Conservation (phyloP, 2,888 invertebrate species). For the Drosophila phalerata region DNA sequence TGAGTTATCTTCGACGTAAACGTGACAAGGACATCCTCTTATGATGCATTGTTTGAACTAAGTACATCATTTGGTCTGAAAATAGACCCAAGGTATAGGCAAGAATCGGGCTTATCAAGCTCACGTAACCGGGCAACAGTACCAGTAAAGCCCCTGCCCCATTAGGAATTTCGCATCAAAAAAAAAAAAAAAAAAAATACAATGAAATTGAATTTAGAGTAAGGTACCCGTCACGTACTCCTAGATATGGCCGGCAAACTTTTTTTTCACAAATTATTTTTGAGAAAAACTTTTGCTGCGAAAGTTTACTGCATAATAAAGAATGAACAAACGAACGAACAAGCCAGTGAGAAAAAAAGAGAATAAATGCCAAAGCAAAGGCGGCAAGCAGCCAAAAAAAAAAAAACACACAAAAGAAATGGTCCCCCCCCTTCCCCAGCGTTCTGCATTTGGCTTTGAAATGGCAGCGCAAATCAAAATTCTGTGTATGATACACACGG, state of each 20-base stretch:
- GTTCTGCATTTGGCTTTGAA: conserved; percentile 35
- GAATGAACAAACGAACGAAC: conserved; percentile 47
- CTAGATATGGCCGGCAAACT: conserved; percentile 70
- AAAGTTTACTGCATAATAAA: conserved; percentile 79
- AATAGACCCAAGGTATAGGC: conserved; percentile 31
- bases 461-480: conserved; percentile 71
- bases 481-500: conserved; percentile 69
- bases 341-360: conserved; percentile 7
- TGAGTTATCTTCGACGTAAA: too few relatives aligned
- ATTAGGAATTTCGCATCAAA: conserved; percentile 20
- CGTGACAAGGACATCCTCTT: conserved; percentile 2
- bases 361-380: conserved; percentile 40
- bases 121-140: conserved; percentile 56
- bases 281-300: conserved; percentile 67
- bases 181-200: conserved; percentile 57
- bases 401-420: conserved; percentile 47
- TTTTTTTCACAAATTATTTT: conserved; percentile 77
- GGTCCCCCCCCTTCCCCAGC: neutral
- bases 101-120: conserved; percentile 36
- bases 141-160: neutral
- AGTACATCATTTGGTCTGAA: conserved; percentile 38
- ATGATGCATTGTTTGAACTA: conserved; percentile 21
- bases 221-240: conserved; percentile 74
- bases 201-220: conserved; percentile 78
- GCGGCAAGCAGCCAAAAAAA: conserved; percentile 8